Base-by-base conservation (phyloP, 1,140 invertebrate genomes). In the Homarus americanus region DNA sequence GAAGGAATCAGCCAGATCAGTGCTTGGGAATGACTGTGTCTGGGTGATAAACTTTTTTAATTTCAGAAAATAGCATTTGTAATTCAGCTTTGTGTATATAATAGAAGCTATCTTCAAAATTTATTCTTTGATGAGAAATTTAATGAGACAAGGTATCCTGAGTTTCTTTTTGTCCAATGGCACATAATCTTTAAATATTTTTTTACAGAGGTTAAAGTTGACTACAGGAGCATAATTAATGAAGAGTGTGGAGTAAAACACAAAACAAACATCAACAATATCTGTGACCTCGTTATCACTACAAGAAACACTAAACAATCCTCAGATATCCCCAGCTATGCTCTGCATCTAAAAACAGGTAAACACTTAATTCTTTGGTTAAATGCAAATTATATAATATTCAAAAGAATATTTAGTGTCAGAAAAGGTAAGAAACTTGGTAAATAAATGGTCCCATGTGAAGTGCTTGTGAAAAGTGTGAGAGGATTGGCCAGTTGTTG, bases 211-310 rank as follows among this genome's bases (percentile, higher is more conserved):
- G 83, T 80, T 34, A 24, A 72, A 34, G 76, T 94, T 0, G 95
- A 96, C 93, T 95, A 95, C 90, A 94, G 95, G 75, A 94, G 94
- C 89, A 93, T 96, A 49, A 88, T 95, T 12, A 97, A 97, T 94
- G 95, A 95, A 91, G 94, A 96, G 83, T 97, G 96, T 94, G 93
- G 94, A n/a, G 93, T 89, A 93, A 91, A 93, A 69, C 94, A 94
- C 88, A 95, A 95, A 94, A 95, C 94, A 91, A 94, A 94, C 94
- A 95, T 95, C 94, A 95, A 94, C 93, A 95, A 96, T 5, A 95
- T 95, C n/a, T 85, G 49, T 80, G 89, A 91, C 32, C 32, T 91
- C 7, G 24, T 15, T 24, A 44, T 91, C 28, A 24, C 20, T 4
- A 78, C 89, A 34, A 40, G 96, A 97, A 91, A 91, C 38, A 84